phyloP scores from a whole-genome alignment of 2,797 vertebrate genomes.

The Coluber constrictor region DNA sequence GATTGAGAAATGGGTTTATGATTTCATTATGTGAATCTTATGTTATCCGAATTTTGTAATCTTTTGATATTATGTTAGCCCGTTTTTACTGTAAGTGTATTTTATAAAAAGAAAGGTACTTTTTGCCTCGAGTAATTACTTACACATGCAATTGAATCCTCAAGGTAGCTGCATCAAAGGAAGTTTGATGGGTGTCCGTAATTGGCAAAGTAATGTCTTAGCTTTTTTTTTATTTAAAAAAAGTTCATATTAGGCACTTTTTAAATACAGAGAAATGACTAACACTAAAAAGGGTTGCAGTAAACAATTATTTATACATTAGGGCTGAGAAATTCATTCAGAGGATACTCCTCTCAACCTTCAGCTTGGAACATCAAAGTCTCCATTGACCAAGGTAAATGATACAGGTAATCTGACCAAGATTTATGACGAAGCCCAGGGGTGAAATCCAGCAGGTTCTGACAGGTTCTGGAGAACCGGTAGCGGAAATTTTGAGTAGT shows the following conservation, averaged over 20 bases:
- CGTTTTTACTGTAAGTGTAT: background rate
- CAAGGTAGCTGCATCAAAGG: background rate
- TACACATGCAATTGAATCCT: background rate
- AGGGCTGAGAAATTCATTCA: background rate
- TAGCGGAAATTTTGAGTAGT: too few species aligned
- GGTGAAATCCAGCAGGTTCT: too few species aligned
- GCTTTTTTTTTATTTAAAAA: background rate
- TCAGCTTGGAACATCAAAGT: background rate
- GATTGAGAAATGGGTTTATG: background rate
- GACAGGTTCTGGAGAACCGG: too few species aligned
- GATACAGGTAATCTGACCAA: background rate
- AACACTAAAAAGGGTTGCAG: background rate
- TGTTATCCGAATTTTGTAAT: background rate
- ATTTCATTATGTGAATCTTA: background rate
- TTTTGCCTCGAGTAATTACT: background rate
- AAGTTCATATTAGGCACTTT: background rate
- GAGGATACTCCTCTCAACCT: background rate
- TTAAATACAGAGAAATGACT: background rate
- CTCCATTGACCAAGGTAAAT: background rate
- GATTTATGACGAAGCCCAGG: background rate
- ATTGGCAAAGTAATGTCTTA: background rate
- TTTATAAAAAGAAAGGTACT: background rate
- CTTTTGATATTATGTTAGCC: background rate
- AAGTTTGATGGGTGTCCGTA: background rate
- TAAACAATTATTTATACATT: background rate